Percentiles rank a stretch among this genome's conserved stretches.
These are phyloP conservation scores for Eilema depressum DNA, from an alignment of 2,888 invertebrate genomes.

Conservation along the genomic window DNA sequence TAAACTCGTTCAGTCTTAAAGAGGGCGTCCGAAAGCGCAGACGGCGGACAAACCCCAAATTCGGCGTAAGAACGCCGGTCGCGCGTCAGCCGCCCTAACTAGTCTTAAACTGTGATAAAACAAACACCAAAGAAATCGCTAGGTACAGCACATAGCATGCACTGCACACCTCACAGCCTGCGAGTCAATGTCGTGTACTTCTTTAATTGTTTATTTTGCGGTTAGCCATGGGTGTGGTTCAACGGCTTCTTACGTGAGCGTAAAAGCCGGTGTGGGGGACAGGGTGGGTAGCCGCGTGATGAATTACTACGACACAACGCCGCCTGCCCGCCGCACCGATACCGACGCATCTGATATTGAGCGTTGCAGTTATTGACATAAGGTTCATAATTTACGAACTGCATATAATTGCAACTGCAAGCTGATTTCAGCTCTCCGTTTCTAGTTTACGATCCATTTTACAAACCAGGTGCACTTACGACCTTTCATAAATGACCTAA, in stretches of 20 bases:
- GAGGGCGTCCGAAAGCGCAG: slow-evolving; percentile 74
- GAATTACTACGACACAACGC: slow-evolving; percentile 52
- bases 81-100: slow-evolving; percentile 40
- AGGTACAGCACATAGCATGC: slow-evolving; percentile 42
- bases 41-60: slow-evolving; percentile 65
- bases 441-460: slow-evolving; percentile 22
- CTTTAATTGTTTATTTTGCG: slow-evolving; percentile 36
- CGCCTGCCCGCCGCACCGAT: slow-evolving; percentile 48
- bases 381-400: slow-evolving; percentile 38
- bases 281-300: slow-evolving; percentile 62
- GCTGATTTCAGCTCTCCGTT: slow-evolving; percentile 40
- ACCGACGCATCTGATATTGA: slow-evolving; percentile 65
- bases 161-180: slow-evolving; percentile 2
- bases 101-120: slow-evolving; percentile 53
- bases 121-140: slow-evolving; percentile 50
- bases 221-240: slow-evolving; percentile 67
- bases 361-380: slow-evolving; percentile 57
- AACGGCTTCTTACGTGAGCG: slow-evolving; percentile 58
- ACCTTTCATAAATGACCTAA: slow-evolving; percentile 34
- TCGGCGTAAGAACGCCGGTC: slow-evolving; percentile 45
- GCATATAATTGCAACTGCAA: slow-evolving; percentile 13
- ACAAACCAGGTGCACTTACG: slow-evolving; percentile 6
- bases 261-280: slow-evolving; percentile 39
- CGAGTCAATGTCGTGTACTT: neutral
- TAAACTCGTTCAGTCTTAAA: slow-evolving; percentile 69